Conservation (phyloP, 2,113 vertebrate species). For the Neotragus moschatus region DNA sequence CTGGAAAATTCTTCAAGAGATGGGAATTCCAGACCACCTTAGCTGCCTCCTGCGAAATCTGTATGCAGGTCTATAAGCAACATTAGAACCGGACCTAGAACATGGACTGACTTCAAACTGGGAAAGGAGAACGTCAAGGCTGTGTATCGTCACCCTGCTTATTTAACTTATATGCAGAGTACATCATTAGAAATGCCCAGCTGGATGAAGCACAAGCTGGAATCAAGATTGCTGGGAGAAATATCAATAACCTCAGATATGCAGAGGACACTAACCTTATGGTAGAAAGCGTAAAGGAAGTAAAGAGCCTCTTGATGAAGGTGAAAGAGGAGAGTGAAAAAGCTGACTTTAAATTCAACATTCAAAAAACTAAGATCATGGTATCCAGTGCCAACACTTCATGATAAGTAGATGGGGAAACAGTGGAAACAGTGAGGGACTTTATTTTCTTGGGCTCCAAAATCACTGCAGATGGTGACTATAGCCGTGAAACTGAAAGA, state of each 20-base stretch:
- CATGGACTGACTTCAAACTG: not conserved
- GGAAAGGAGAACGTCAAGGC: fast-evolving
- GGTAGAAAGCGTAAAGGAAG: not conserved
- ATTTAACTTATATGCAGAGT: not conserved
- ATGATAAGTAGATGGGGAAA: not conserved
- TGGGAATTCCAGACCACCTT: not conserved
- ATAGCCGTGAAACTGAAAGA: not conserved
- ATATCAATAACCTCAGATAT: not conserved
- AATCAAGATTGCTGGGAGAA: not conserved
- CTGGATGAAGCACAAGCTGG: not conserved
- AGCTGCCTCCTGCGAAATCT: not conserved
- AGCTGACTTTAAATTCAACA: not conserved
- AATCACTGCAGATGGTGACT: not conserved
- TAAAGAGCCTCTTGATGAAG: not conserved
- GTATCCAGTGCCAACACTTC: not conserved
- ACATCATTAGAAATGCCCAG: not conserved
- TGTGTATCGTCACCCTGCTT: not conserved
- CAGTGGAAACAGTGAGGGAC: not conserved
- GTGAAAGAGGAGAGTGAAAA: not conserved
- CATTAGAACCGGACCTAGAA: not conserved
- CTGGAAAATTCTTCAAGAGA: not conserved
- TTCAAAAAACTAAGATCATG: not conserved
- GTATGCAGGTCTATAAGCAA: not conserved
- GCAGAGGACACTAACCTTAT: not conserved
- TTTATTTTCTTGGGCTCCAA: not conserved